phyloP scores from a whole-genome alignment of 2,888 invertebrate genomes.

The Luffia ferchaultella region DNA sequence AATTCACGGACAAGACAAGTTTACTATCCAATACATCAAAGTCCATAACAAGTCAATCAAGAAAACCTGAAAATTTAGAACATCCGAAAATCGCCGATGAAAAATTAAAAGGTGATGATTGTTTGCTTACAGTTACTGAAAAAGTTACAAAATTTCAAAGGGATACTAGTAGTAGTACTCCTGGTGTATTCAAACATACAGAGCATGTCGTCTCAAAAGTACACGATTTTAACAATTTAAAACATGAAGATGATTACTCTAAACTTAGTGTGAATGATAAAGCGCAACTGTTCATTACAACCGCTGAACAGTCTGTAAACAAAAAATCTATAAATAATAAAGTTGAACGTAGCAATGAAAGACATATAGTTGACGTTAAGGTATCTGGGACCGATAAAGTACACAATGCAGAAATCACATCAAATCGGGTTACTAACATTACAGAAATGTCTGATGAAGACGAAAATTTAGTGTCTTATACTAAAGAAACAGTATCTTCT shows the following conservation, averaged over 20 bases:
- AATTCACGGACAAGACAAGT: slow-evolving; percentile 48
- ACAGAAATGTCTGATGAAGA: slow-evolving; percentile 18
- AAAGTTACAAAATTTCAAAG: slow-evolving; percentile 76
- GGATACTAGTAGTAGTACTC: no score
- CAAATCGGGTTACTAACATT: slow-evolving; percentile 27
- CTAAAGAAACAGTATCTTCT: slow-evolving; percentile 32
- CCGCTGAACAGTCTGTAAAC: slow-evolving; percentile 63
- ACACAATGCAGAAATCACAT: slow-evolving; percentile 42
- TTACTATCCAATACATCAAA: slow-evolving; percentile 35
- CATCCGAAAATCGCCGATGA: slow-evolving; percentile 62
- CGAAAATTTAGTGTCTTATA: slow-evolving; percentile 21
- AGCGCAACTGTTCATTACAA: slow-evolving; percentile 69
- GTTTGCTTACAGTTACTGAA: slow-evolving; percentile 71
- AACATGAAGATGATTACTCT: slow-evolving; percentile 54
- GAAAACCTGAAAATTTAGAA: slow-evolving; percentile 37
- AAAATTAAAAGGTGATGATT: slow-evolving; percentile 65
- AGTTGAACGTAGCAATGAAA: slow-evolving; percentile 71
- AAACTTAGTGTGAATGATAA: slow-evolving; percentile 71
- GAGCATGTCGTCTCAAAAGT: slow-evolving; percentile 43
- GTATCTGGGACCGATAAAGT: slow-evolving; percentile 43
- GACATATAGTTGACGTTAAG: slow-evolving; percentile 70
- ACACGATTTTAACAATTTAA: slow-evolving; percentile 61
- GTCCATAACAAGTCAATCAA: slow-evolving; percentile 30
- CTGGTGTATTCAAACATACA: slow-evolving; percentile 35
- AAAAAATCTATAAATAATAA: slow-evolving; percentile 53